Conservation (phyloP, 2,888 invertebrate species). For the Agrotis clavis region DNA sequence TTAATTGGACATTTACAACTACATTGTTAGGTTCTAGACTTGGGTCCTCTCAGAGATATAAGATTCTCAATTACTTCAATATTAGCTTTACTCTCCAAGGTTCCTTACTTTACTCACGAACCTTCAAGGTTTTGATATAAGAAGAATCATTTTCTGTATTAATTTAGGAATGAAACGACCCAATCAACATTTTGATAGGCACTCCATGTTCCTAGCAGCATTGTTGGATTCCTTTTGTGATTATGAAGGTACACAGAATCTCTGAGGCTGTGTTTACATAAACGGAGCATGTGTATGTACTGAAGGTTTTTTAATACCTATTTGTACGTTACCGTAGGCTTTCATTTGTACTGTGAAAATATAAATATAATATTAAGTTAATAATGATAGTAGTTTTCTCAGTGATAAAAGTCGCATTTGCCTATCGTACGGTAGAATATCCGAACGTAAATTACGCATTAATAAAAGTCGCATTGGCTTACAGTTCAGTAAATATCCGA, state of each 20-base stretch:
- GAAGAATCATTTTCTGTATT: conserved; percentile 13
- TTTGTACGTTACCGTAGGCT: not conserved
- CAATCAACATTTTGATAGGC: conserved; percentile 10
- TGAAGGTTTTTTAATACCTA: not conserved
- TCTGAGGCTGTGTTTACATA: conserved; percentile 6
- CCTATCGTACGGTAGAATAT: not conserved
- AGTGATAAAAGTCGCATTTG: not conserved
- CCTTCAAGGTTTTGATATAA: not conserved
- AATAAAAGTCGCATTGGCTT: not conserved
- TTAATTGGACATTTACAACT: not conserved
- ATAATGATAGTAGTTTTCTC: not conserved
- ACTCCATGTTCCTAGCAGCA: not conserved
- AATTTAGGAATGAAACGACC: conserved; percentile 4
- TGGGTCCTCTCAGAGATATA: not conserved
- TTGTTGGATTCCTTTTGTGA: conserved; percentile 20
- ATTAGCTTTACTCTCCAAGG: conserved; percentile 18
- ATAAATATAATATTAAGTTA: not conserved
- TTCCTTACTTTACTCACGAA: not conserved
- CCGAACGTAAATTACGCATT: no score
- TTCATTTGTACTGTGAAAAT: not conserved
- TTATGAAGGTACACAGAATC: not conserved
- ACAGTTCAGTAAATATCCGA: not conserved
- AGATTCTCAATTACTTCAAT: conserved; percentile 9
- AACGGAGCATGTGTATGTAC: not conserved
- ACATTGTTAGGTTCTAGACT: not conserved